Evolutionary conservation across 1,140 invertebrate genomes (phyloP).

Genomic region (Heliconius nattereri): DNA sequence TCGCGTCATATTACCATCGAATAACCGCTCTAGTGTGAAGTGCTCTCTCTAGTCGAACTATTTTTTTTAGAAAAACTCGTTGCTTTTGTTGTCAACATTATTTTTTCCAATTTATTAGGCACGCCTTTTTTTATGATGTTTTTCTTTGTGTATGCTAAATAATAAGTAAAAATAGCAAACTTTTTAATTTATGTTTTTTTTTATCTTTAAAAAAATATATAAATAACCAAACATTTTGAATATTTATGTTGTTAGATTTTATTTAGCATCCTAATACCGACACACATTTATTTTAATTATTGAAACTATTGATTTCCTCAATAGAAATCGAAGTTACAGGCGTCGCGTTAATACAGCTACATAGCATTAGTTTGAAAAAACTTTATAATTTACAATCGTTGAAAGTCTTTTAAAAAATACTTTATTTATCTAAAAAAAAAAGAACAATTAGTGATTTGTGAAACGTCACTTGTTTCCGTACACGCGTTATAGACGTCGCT

Average conservation of each 20-base stretch:
- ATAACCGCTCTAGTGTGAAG: slow-evolving; percentile 32
- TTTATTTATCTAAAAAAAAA: not conserved
- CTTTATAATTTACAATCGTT: not conserved
- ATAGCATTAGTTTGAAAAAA: not conserved
- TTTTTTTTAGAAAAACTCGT: slow-evolving; percentile 23
- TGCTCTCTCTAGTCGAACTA: slow-evolving; percentile 27
- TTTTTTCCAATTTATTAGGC: not conserved
- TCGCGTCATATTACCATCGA: slow-evolving; percentile 37
- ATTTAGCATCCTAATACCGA: too few relatives aligned
- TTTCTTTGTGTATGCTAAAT: not conserved
- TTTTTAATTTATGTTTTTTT: too few relatives aligned
- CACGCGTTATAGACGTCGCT: slow-evolving; percentile 7
- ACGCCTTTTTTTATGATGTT: not conserved
- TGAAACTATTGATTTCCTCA: too few relatives aligned
- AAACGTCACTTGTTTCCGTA: slow-evolving; percentile 3
- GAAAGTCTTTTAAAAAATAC: not conserved
- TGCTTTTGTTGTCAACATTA: not conserved
- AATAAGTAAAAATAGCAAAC: too few relatives aligned
- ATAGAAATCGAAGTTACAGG: too few relatives aligned
- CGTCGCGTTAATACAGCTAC: too few relatives aligned
- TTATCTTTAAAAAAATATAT: too few relatives aligned
- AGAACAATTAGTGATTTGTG: not conserved
- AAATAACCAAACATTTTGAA: too few relatives aligned
- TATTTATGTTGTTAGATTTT: too few relatives aligned
- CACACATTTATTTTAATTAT: too few relatives aligned